phyloP scores from a whole-genome alignment of 2,797 vertebrate genomes.

The Anguilla pacifica region DNA sequence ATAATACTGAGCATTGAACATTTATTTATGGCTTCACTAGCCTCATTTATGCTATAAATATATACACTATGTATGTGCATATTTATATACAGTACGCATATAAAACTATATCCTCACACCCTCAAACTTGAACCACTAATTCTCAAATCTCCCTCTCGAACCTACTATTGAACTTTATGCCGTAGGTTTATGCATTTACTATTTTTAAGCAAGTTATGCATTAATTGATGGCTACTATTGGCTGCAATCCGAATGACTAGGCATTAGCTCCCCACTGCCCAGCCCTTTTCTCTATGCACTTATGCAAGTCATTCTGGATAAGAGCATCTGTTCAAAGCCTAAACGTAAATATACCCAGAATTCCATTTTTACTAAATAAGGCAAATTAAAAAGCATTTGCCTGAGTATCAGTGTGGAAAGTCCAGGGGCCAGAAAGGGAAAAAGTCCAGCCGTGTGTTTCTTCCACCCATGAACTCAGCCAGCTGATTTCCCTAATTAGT shows the following conservation, averaged over 20 bases:
- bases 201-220: not conserved
- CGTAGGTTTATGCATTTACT: not conserved
- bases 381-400: no score
- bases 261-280: not conserved
- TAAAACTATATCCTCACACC: not conserved
- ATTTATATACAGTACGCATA: no score
- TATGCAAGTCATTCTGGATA: no score
- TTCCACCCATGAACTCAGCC: no score
- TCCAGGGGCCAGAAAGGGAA: no score
- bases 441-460: no score
- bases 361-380: no score
- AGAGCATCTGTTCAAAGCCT: slow-evolving; percentile 10
- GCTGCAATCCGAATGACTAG: not conserved
- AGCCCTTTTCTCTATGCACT: not conserved
- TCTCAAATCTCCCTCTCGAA: not conserved
- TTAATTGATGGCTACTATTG: not conserved
- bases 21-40: not conserved
- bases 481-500: no score
- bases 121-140: no score
- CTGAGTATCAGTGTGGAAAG: no score
- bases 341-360: not conserved
- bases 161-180: not conserved
- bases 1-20: not conserved
- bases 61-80: no score
- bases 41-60: not conserved